phyloP scores from a whole-genome alignment of 37 sponge, comb jelly and placozoan genomes.

The Agelas oroides region DNA sequence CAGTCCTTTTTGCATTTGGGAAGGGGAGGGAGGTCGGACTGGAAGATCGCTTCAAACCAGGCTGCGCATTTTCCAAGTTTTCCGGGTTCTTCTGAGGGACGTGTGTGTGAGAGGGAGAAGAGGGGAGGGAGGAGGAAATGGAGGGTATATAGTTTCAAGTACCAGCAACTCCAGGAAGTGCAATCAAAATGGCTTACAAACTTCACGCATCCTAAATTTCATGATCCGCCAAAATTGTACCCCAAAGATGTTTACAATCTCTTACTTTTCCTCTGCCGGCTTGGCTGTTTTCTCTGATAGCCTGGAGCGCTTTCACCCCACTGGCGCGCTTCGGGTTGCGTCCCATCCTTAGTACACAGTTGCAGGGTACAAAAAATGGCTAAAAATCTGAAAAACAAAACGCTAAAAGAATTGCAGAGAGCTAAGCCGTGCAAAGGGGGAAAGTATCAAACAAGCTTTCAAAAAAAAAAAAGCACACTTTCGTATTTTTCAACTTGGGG shows the following conservation, averaged over 20 bases:
- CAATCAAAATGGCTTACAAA: too few species aligned
- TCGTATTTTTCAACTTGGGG: conserved; percentile 31
- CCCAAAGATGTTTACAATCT: neutral
- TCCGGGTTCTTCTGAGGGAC: too few species aligned
- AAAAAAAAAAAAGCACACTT: too few species aligned
- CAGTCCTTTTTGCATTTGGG: conserved; percentile 69
- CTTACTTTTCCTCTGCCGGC: conserved; percentile 28
- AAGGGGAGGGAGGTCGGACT: conserved; percentile 14
- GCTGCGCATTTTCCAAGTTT: conserved; percentile 21
- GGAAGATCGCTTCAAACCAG: conserved; percentile 37
- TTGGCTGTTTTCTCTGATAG: conserved; percentile 60
- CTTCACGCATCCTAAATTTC: too few species aligned
- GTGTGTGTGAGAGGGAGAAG: conserved; percentile 15
- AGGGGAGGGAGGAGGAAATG: conserved; percentile 24
- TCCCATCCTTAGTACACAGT: conserved; percentile 9
- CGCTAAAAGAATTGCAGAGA: neutral
- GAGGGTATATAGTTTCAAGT: neutral
- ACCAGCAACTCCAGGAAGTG: too few species aligned
- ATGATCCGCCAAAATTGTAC: too few species aligned
- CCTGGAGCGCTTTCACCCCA: conserved; percentile 60
- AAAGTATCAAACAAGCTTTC: too few species aligned
- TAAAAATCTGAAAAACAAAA: neutral
- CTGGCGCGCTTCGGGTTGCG: conserved; percentile 42
- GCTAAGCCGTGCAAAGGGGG: too few species aligned
- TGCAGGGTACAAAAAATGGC: neutral